A percentile compares a stretch with the other conserved stretches of the same genome.
These are phyloP conservation scores for Catharus bicknelli DNA, from an alignment of 2,113 vertebrate genomes.

Conservation along the genomic window DNA sequence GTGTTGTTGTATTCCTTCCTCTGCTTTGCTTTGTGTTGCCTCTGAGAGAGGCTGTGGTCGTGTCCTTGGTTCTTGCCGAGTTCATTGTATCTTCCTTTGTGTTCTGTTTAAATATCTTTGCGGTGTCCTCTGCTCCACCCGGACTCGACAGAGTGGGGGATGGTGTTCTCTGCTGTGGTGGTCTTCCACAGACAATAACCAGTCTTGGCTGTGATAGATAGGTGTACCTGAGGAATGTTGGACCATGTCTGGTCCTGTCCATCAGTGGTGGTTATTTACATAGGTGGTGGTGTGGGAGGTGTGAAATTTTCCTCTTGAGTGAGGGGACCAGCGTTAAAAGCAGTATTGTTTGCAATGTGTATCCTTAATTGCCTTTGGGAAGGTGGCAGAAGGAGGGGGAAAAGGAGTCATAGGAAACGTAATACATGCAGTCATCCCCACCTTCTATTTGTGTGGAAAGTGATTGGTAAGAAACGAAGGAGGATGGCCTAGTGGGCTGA, in stretches of 20 bases:
- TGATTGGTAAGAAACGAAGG: background rate
- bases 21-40: conserved; percentile 9
- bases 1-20: background rate
- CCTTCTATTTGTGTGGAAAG: background rate
- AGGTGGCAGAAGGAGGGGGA: background rate
- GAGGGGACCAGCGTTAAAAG: background rate
- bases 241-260: background rate
- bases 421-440: fast-evolving
- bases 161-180: background rate
- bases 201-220: background rate
- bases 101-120: background rate
- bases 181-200: background rate
- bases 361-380: background rate
- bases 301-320: background rate
- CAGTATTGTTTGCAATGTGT: background rate
- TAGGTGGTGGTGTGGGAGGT: background rate
- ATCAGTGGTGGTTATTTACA: background rate
- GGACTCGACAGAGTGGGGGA: background rate
- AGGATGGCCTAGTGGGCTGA: background rate
- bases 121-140: background rate
- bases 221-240: background rate
- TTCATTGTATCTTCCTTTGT: conserved; percentile 30
- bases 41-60: background rate
- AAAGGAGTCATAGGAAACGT: background rate
- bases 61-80: background rate